phyloP scores from a whole-genome alignment of 2,797 vertebrate genomes.

The Harpagifer antarcticus region DNA sequence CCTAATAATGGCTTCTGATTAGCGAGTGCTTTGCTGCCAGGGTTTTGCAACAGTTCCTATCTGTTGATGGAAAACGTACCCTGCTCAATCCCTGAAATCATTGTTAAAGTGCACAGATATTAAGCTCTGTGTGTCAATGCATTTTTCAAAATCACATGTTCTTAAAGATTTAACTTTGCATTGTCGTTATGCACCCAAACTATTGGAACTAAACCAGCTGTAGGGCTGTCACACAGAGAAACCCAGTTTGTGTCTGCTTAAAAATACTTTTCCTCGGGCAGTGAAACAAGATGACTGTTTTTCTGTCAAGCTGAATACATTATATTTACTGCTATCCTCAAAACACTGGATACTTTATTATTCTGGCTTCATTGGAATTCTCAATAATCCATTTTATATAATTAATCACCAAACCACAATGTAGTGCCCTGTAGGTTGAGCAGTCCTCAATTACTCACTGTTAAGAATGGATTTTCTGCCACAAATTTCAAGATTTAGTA shows the following conservation, averaged over 20 bases:
- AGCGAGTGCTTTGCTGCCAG: constrained; percentile 72
- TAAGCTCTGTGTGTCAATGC: neutral
- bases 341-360: constrained; percentile 27
- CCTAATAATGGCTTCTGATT: constrained; percentile 79
- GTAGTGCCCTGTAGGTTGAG: neutral
- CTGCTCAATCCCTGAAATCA: neutral
- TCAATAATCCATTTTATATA: constrained; percentile 30
- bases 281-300: constrained; percentile 28
- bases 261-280: constrained; percentile 5
- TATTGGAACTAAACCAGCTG: neutral
- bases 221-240: neutral
- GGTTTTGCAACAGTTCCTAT: constrained; percentile 51
- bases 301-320: constrained; percentile 23
- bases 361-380: constrained; percentile 30
- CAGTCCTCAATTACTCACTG: constrained; percentile 43
- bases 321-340: constrained; percentile 6
- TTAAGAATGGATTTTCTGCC: constrained; percentile 24
- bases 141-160: constrained; percentile 7
- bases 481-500: constrained; percentile 31
- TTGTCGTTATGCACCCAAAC: neutral
- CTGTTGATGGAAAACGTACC: constrained; percentile 20
- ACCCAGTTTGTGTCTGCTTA: constrained; percentile 9
- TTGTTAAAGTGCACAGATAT: neutral
- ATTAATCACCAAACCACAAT: constrained; percentile 38
- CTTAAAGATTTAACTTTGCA: neutral